These are phyloP conservation scores for Oxytorus armatus DNA, from an alignment of 2,888 invertebrate species.

Conservation along the genomic window DNA sequence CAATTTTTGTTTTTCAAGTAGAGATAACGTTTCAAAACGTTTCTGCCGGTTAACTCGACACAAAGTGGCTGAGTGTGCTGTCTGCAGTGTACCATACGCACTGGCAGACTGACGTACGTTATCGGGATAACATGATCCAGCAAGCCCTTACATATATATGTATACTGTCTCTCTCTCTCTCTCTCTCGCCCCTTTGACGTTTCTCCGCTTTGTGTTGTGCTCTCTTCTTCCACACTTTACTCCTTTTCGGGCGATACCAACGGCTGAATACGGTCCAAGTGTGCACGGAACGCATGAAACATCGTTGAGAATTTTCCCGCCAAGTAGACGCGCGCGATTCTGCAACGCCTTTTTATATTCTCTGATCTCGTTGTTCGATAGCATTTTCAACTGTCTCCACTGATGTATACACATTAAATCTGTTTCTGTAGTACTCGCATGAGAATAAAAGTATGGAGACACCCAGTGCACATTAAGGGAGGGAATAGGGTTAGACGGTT, in stretches of 20 bases:
- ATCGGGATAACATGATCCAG: constrained; percentile 81
- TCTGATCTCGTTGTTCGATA: too few species aligned
- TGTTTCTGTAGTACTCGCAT: too few species aligned
- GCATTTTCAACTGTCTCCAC: too few species aligned
- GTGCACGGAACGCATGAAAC: constrained; percentile 80
- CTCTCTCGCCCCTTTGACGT: not conserved
- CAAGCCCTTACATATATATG: not conserved
- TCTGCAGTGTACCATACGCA: constrained; percentile 74
- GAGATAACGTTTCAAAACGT: not conserved
- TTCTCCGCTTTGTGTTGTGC: not conserved
- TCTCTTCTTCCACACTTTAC: constrained; percentile 18
- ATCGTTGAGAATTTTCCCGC: constrained; percentile 48
- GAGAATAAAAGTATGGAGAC: too few species aligned
- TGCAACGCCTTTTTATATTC: not conserved
- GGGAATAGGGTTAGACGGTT: too few species aligned
- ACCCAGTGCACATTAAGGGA: too few species aligned
- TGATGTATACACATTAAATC: too few species aligned
- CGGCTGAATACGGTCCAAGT: constrained; percentile 78
- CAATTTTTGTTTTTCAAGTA: too few species aligned
- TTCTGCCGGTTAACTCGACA: not conserved
- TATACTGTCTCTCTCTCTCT: not conserved
- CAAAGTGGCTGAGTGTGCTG: constrained; percentile 15
- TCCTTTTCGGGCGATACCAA: constrained; percentile 77
- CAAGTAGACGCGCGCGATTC: not conserved
- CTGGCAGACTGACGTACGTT: constrained; percentile 78